Evolutionary conservation across 2,888 invertebrate genomes (phyloP).

Genomic region (Cosmopolites sordidus): DNA sequence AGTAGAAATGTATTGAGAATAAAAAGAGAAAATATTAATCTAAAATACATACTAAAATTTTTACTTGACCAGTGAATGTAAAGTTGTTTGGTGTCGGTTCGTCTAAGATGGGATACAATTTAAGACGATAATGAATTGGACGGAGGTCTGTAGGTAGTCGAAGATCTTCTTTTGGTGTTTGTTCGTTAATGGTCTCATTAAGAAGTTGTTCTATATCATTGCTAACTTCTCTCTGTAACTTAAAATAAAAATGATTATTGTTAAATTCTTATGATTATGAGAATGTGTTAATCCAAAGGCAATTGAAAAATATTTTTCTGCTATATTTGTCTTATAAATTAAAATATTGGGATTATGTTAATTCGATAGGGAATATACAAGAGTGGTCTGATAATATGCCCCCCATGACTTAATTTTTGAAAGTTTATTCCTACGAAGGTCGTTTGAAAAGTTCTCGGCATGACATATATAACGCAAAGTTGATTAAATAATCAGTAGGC

Average conservation of each 20-base stretch:
- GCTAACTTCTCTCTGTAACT: slow-evolving; percentile 37
- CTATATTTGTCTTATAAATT: too few relatives aligned
- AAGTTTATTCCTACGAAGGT: too few relatives aligned
- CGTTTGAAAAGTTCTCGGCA: too few relatives aligned
- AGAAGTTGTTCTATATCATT: slow-evolving; percentile 43
- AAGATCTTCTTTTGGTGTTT: slow-evolving; percentile 36
- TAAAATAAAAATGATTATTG: slow-evolving; percentile 9
- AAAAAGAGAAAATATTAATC: background rate
- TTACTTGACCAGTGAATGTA: slow-evolving; percentile 42
- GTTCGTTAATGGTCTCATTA: slow-evolving; percentile 40
- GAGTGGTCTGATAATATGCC: too few relatives aligned
- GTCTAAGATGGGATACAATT: slow-evolving; percentile 42
- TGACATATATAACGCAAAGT: too few relatives aligned
- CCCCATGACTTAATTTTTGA: too few relatives aligned
- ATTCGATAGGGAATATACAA: too few relatives aligned
- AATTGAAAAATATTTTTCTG: too few relatives aligned
- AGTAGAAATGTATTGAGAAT: background rate
- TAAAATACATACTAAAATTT: slow-evolving; percentile 12
- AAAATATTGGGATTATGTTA: too few relatives aligned
- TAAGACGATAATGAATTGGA: slow-evolving; percentile 41
- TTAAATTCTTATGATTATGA: too few relatives aligned
- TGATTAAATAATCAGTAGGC: too few relatives aligned
- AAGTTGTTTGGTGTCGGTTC: slow-evolving; percentile 39
- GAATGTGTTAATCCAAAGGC: too few relatives aligned
- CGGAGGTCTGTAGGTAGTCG: slow-evolving; percentile 36